phyloP scores from a whole-genome alignment of 1,140 invertebrate species.

The Pomacea maculata region DNA sequence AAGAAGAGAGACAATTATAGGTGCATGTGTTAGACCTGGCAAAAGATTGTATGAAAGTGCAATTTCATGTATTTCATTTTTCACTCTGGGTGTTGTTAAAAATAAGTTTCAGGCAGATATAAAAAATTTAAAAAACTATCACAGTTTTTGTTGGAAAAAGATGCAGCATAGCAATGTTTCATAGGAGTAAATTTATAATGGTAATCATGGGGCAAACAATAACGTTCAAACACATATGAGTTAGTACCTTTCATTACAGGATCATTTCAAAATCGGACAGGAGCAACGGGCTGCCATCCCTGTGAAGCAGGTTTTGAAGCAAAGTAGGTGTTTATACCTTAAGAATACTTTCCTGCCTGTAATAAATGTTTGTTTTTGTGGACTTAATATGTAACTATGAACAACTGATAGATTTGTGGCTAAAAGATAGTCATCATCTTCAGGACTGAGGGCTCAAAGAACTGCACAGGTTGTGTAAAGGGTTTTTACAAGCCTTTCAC shows the following conservation, averaged over 20 bases:
- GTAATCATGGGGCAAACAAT: not conserved
- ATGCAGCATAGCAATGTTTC: too few species aligned
- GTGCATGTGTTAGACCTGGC: too few species aligned
- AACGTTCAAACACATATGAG: not conserved
- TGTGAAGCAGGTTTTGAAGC: conserved; percentile 9
- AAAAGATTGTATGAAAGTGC: not conserved
- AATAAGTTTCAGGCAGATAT: too few species aligned
- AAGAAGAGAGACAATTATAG: too few species aligned
- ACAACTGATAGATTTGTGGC: not conserved
- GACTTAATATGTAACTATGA: not conserved
- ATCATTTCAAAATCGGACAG: conserved; percentile 6
- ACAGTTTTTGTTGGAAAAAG: not conserved
- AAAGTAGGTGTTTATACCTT: not conserved
- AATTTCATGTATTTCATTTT: not conserved
- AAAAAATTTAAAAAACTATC: not conserved
- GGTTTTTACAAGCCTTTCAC: not conserved
- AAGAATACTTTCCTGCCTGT: not conserved
- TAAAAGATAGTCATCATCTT: not conserved
- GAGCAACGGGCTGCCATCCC: not conserved
- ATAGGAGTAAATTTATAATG: not conserved
- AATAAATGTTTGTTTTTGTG: not conserved
- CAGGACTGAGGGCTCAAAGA: conserved; percentile 9
- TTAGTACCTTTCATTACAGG: not conserved
- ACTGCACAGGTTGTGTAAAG: conserved; percentile 9
- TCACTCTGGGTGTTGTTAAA: not conserved